Evolutionary conservation across 92 coral and sea anemone genomes (phyloP), one percentile per base, ranked within the genome.

Genomic region (Isaurus tuberculatus): DNA sequence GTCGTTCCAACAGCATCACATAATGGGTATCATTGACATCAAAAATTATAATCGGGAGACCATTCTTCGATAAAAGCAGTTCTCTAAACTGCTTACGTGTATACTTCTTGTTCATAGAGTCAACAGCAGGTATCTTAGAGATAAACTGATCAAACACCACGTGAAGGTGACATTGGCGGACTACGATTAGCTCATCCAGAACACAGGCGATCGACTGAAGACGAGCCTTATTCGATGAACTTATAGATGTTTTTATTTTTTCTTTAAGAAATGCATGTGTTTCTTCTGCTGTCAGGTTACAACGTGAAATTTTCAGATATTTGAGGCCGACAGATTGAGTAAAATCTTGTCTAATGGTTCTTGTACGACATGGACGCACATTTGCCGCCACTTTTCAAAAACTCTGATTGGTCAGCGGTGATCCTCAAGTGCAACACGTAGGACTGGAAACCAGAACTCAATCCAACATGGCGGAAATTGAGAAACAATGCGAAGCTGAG

Each of bases 121-220:
- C 13, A 20, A 16, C 13, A 19, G 55, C 40, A 1, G 84, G 70
- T n/a, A 11, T 29, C 44, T 44, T 73, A 44, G 34, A 31, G 33
- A 65, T 28, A 73, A 44, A 73, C 26, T 73, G 29, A 60, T 73
- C 80, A 31, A 73, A 73, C 9, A 65, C 80, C 16, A 26, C 80
- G 34, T 73, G 80, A 19, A 73, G 19, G 32, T 44, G 64, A 64
- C 44, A 40, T 31, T 42, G 64, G 22, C 87, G 82, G 29, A 29
- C 25, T 46, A 58, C 49, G 14, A 11, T 25, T 4, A 84, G 81
- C 30, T 84, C 87, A 28, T 84, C 82, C 48, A 84, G 87, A 65
- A 84, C 30, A 53, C 87, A 71, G 13, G 82, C 25, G 25, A 84
- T 72, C 9, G 87, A 71, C 19, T 20, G 28, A 15, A 71, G 71